A percentile compares a stretch with the other conserved stretches of the same genome.
Evolutionary conservation across 2,888 invertebrate species (phyloP).

Genomic region (Rhagophthalmus giganteus): DNA sequence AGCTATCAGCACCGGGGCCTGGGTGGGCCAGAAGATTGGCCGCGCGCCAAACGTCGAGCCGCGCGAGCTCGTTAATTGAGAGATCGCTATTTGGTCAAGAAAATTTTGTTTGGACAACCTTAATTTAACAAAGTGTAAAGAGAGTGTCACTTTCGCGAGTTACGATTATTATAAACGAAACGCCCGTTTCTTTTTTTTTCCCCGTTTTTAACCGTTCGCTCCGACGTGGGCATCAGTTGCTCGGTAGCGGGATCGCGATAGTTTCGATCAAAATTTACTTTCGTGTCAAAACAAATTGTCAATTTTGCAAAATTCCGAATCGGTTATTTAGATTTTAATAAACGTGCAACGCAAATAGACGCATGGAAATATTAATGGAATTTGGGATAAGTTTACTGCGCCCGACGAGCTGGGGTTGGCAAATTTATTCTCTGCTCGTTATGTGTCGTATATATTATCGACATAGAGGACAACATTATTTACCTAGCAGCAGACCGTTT

Average conservation of each 20-base stretch:
- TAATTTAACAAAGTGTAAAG: constrained; percentile 52
- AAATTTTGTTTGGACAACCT: constrained; percentile 47
- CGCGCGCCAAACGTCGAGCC: constrained; percentile 43
- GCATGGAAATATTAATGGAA: constrained; percentile 49
- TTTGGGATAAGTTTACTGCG: constrained; percentile 46
- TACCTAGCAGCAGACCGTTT: constrained; percentile 35
- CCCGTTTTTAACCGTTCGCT: constrained; percentile 3
- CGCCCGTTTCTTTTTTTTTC: constrained; percentile 36
- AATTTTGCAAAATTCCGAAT: not conserved
- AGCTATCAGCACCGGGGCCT: constrained; percentile 47
- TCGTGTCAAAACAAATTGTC: not conserved
- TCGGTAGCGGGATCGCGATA: no score
- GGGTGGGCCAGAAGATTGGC: constrained; percentile 45
- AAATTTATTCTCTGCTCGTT: constrained; percentile 42
- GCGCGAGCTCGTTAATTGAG: constrained; percentile 51
- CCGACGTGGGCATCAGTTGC: not conserved
- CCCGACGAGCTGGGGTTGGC: constrained; percentile 45
- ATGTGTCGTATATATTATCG: constrained; percentile 39
- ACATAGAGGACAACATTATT: constrained; percentile 36
- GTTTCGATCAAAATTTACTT: not conserved
- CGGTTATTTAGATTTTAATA: not conserved
- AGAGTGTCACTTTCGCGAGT: constrained; percentile 53
- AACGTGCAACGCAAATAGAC: constrained; percentile 2
- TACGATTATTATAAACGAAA: constrained; percentile 44
- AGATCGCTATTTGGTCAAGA: constrained; percentile 51